Conservation (phyloP, 2,113 vertebrate species). For the Equus quagga region DNA sequence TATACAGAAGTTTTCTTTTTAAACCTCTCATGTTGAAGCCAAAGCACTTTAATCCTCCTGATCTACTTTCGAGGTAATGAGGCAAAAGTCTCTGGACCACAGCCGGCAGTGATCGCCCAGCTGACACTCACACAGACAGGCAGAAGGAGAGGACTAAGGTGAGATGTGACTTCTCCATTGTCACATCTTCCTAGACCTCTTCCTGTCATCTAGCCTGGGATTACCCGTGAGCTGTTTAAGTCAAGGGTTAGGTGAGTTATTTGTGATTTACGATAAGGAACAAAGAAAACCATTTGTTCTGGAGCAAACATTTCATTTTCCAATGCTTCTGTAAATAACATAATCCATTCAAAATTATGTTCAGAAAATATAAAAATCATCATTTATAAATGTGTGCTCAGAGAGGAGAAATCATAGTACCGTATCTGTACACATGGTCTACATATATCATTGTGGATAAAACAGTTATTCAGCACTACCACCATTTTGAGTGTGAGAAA, state of each 20-base stretch:
- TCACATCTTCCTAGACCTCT: too few relatives aligned
- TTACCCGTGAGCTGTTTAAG: background rate
- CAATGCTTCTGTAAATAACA: background rate
- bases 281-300: background rate
- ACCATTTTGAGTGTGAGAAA: background rate
- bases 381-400: background rate
- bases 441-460: background rate
- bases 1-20: background rate
- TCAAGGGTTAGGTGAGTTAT: background rate
- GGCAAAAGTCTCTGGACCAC: background rate
- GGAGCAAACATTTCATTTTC: background rate
- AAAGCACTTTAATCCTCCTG: background rate
- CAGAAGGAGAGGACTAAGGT: background rate
- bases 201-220: background rate
- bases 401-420: background rate
- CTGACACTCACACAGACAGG: background rate
- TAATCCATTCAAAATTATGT: background rate
- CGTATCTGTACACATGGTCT: background rate
- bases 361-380: background rate
- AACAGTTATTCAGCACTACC: background rate
- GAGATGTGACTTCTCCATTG: background rate
- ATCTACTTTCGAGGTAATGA: background rate
- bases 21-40: background rate
- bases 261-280: background rate
- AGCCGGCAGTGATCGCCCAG: rapidly evolving